phyloP scores from a whole-genome alignment of 1,140 invertebrate species.

The Plodia interpunctella region DNA sequence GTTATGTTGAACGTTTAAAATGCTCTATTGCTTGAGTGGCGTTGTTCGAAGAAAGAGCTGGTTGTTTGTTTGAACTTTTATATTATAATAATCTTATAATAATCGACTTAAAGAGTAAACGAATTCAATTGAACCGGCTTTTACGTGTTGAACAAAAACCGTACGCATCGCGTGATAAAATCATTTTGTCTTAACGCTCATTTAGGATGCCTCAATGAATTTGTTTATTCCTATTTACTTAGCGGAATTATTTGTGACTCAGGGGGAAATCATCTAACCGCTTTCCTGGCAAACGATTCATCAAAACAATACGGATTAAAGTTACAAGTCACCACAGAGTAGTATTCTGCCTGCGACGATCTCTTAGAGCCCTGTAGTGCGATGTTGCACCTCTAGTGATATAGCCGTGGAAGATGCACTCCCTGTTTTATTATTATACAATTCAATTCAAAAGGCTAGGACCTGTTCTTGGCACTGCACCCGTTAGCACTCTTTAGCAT shows the following conservation, averaged over 20 bases:
- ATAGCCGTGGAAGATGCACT: conserved; percentile 16
- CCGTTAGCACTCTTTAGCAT: not conserved
- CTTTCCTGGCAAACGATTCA: not conserved
- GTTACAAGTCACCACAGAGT: conserved; percentile 1
- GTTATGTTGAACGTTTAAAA: too few species aligned
- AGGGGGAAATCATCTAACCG: not conserved
- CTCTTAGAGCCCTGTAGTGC: conserved; percentile 22
- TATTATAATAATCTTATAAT: too few species aligned
- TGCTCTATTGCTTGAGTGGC: too few species aligned
- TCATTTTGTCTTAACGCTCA: not conserved
- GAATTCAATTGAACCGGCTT: not conserved
- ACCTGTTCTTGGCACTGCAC: conserved; percentile 5
- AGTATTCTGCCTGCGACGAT: conserved; percentile 20
- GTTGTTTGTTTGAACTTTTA: too few species aligned
- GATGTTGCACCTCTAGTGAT: conserved; percentile 35
- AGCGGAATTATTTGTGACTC: not conserved
- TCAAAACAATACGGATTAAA: not conserved
- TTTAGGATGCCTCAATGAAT: not conserved
- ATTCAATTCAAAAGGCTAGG: conserved; percentile 1
- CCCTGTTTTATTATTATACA: not conserved
- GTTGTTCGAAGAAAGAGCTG: too few species aligned
- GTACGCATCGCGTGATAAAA: not conserved
- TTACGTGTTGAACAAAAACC: not conserved
- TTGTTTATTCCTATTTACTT: conserved; percentile 5
- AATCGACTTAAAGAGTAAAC: not conserved